Base-by-base conservation (phyloP, 2,797 vertebrate genomes). In the Artibeus jamaicensis region DNA sequence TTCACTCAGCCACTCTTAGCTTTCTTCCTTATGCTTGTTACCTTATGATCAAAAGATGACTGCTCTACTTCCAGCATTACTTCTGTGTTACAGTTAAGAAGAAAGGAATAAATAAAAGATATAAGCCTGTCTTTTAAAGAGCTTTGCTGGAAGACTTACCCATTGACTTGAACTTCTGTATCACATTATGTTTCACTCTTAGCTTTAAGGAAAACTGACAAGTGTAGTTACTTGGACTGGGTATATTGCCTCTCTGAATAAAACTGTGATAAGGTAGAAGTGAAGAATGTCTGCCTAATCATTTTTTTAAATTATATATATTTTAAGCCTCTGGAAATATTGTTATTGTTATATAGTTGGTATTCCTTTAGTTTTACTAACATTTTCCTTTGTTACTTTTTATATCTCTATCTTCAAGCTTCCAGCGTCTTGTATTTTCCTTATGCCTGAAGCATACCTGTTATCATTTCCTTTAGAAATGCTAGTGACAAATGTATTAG, bases 331-430 rank as follows among this genome's bases (percentile, higher is more conserved):
- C n/a, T 62, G 39, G 50, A 76, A 19, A 68, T 53, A 74, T n/a
- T 82, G 15, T 79, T 83, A 78, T 42, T 88, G 50, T 94, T 83
- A 59, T 53, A 8, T 73, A 44, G 46, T 78, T 86, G 84, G 18
- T 73, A 89, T 92, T 90, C 16, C 44, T 86, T 93, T 89, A 10
- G 19, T 94, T 94, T 96, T 74, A 48, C 9, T 88, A 48, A 59
- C 48, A 42, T 82, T 81, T 94, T 93, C 70, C 57, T 48, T 73
- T 55, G 37, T 82, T 53, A 39, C 16, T 91, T 78, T 86, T 79
- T 15, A 59, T 79, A 73, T 91, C 29, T 57, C 0, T 76, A 59
- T 67, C 67, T 71, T 90, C 5, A 65, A 81, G 48, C 68, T 67
- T 94, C 59, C 29, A 26, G 37, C 26, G 29, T 32, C 59, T 26